Evolutionary conservation across 1,140 invertebrate species (phyloP), one percentile per base, ranked within the genome.

Genomic region (Subanguina moxae): DNA sequence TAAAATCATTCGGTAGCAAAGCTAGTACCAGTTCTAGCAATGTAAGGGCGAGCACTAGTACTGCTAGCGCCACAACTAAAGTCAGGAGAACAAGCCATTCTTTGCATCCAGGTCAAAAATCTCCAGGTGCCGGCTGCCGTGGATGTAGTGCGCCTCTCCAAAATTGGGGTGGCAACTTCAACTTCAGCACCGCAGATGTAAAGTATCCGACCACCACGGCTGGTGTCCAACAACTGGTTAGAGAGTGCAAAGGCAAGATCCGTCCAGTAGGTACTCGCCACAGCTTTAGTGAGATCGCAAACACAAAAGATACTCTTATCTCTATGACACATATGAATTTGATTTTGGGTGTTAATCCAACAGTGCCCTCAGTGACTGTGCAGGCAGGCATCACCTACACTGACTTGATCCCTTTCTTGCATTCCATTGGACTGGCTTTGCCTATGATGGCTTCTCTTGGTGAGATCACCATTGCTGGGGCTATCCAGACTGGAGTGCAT

Each of bases 401-500:
- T 19, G 58, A 23, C n/a, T 23, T 45, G 64, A 30, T 30, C 30
- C 64, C 58, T 28, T 27, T 43, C 58, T 27, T 61, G n/a, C 58
- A 65, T 21, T 25, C 19, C 17, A 45, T 56, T 9, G 45, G 45
- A 13, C 48, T 23, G 9, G 64, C 42, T 7, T 25, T 65, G 38
- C 57, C 64, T 25, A 65, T 45, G 23, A 63, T 65, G 64, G 64
- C 64, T 11, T 46, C 64, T 0, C 13, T 62, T 9, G 64, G 21
- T 1, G 64, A 65, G n/a, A 65, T 65, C 43, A n/a, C 57, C 19
- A 43, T 65, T 13, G 64, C 23, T 46, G 64, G 64, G 17, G 64
- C 56, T 46, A 65, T 58, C 19, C 46, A 45, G 23, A 65, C 64
- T 19, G 56, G 64, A 15, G 42, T 17, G 11, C 64, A 65, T 56